Evolutionary conservation across 1,140 invertebrate species (phyloP), one percentile per base, ranked within the genome.

Genomic region (Copidosoma floridanum): DNA sequence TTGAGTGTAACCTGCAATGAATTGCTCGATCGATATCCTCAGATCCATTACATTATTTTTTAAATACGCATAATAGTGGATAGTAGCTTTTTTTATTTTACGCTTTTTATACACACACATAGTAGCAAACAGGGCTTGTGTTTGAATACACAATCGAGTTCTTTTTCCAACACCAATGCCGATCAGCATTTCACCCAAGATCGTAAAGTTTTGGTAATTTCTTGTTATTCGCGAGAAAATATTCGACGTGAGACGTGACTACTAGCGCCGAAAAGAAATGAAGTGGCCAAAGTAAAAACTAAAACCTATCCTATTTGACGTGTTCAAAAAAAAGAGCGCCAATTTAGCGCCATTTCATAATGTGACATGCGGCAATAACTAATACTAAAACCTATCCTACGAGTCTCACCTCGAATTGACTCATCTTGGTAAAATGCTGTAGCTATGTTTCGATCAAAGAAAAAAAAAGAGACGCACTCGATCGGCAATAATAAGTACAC

Each of bases 81-180:
- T 46, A 59, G 57, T 37, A 53, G 57, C 50, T 59, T 59, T 52
- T 57, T 51, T 41, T 58, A 35, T 58, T 46, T 58, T 23, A 59
- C 40, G 50, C 57, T 59, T 52, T 27, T n/a, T n/a, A n/a, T n/a
- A n/a, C n/a, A n/a, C n/a, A n/a, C n/a, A 11, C 24, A 32, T 27
- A 37, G 41, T 52, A 59, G 50, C 3, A 32, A 43, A n/a, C 44
- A 58, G 47, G 41, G 38, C 52, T 32, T 51, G 1, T 29, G 3
- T 8, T 57, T 14, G 21, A 56, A 46, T 44, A 47, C 12, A n/a
- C n/a, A n/a, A n/a, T n/a, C 18, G 51, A 53, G n/a, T 57, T 41
- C 38, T 48, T 52, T 29, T 58, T 59, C 57, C 57, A 61, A 63
- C 52, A 57, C 53, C 53, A 58, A 50, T 35, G 27, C 53, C 48